phyloP scores from a whole-genome alignment of 92 coral and sea anemone genomes.

The Umimayanthus chanpuru region DNA sequence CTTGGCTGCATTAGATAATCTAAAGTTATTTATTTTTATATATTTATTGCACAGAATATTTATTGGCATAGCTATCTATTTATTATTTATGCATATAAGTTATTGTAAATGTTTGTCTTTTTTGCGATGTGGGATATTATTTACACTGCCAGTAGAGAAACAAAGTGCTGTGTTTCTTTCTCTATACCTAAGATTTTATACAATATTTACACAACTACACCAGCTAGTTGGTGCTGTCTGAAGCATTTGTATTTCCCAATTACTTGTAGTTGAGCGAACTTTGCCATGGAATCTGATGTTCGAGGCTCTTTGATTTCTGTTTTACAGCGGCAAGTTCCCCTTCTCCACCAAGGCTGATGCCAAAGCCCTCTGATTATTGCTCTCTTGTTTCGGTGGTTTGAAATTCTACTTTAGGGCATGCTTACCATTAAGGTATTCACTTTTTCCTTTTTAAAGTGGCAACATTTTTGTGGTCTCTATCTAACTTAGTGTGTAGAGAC shows the following conservation, averaged over 20 bases:
- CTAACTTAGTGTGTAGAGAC: conserved; percentile 2
- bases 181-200: not conserved
- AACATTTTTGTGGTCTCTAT: not conserved
- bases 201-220: not conserved
- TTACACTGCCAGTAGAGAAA: not conserved
- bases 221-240: not conserved
- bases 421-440: not conserved
- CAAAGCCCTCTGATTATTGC: conserved; percentile 9
- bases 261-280: not conserved
- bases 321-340: not conserved
- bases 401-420: not conserved
- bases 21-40: not conserved
- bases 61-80: not conserved
- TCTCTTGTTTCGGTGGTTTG: conserved; percentile 6
- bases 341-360: not conserved
- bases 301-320: not conserved
- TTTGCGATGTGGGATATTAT: not conserved
- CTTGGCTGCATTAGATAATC: conserved; percentile 19
- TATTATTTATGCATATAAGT: not conserved
- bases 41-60: not conserved
- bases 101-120: not conserved
- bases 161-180: conserved; percentile 8
- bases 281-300: too few relatives aligned
- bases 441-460: not conserved
- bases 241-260: too few relatives aligned